These are phyloP conservation scores for Callipepla squamata DNA, from an alignment of 2,113 vertebrate genomes.

Conservation along the genomic window DNA sequence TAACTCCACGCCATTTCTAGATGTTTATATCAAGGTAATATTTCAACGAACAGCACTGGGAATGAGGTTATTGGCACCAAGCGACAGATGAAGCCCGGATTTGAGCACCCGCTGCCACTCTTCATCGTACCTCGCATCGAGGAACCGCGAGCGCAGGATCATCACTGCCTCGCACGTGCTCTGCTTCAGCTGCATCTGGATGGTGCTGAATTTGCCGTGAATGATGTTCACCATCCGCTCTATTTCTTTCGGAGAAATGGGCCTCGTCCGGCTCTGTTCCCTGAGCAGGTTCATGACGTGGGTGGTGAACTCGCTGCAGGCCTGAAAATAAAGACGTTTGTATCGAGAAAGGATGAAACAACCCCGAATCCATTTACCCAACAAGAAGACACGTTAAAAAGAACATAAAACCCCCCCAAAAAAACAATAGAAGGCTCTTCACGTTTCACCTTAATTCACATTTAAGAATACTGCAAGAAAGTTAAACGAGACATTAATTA, in stretches of 20 bases:
- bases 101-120: neutral
- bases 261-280: constrained; percentile 89
- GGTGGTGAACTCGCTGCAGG: constrained; percentile 91
- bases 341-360: neutral
- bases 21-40: too few species aligned
- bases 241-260: constrained; percentile 88
- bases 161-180: constrained; percentile 91
- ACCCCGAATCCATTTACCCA: neutral
- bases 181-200: constrained; percentile 93
- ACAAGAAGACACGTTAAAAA: neutral
- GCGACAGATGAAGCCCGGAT: neutral
- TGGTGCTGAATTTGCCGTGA: constrained; percentile 90
- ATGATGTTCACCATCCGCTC: constrained; percentile 88
- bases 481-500: neutral
- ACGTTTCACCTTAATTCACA: neutral
- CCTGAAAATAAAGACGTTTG: constrained; percentile 69
- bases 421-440: neutral
- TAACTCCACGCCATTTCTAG: too few species aligned
- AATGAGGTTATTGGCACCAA: neutral
- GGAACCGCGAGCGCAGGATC: constrained; percentile 86
- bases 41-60: neutral
- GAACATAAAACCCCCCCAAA: neutral
- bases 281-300: constrained; percentile 90
- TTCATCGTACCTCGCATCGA: constrained; percentile 81
- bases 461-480: neutral